Conservation (phyloP, 1,140 invertebrate genomes). For the Ips typographus region DNA sequence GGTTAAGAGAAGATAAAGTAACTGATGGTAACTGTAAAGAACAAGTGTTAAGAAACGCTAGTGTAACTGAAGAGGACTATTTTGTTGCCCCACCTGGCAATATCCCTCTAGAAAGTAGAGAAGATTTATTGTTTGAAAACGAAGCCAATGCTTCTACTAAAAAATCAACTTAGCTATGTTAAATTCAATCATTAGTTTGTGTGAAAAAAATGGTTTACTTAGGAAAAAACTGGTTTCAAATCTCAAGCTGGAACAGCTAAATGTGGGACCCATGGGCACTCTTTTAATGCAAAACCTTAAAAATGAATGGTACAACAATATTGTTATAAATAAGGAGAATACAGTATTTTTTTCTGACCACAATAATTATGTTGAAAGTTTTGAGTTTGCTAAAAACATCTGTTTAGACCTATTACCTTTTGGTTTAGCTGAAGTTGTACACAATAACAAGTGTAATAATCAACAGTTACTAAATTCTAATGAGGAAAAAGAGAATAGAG, state of each 20-base stretch:
- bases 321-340: conserved; percentile 56
- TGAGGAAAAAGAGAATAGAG: conserved; percentile 15
- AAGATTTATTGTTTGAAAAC: conserved; percentile 54
- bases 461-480: too few species aligned
- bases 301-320: conserved; percentile 59
- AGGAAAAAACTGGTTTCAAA: conserved; percentile 46
- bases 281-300: conserved; percentile 59
- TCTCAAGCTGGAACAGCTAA: conserved; percentile 47
- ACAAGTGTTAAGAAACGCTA: conserved; percentile 73
- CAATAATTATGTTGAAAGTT: conserved; percentile 44
- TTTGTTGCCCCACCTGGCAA: conserved; percentile 86
- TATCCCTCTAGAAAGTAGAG: conserved; percentile 61
- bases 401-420: conserved; percentile 54
- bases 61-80: conserved; percentile 78
- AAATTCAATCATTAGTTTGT: conserved; percentile 52
- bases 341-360: conserved; percentile 55
- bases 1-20: conserved; percentile 69
- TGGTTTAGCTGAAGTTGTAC: conserved; percentile 54
- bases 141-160: conserved; percentile 36
- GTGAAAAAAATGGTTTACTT: conserved; percentile 50
- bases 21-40: conserved; percentile 65
- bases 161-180: conserved; percentile 39
- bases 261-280: conserved; percentile 57
- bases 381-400: conserved; percentile 48
- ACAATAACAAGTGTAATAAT: too few species aligned